Conservation (phyloP, 2,888 invertebrate genomes). For the Lamellibrachia columna region DNA sequence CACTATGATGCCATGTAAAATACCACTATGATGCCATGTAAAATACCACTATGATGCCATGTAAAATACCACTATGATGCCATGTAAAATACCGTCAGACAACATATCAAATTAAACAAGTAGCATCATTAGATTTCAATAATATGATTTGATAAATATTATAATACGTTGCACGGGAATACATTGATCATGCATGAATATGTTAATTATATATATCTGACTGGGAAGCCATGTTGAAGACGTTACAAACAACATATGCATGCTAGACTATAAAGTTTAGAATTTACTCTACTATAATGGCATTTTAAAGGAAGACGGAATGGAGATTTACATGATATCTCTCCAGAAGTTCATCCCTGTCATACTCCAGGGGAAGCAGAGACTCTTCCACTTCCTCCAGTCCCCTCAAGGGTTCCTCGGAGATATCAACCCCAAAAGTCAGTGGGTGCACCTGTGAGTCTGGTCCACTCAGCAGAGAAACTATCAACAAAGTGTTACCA, state of each 20-base stretch:
- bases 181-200: no score
- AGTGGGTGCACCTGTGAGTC: neutral
- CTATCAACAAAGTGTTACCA: neutral
- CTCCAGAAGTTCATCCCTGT: conserved; percentile 59
- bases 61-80: neutral
- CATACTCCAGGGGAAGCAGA: conserved; percentile 47
- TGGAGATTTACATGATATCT: conserved; percentile 57
- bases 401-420: conserved; percentile 41
- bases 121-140: neutral
- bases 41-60: neutral
- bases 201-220: no score
- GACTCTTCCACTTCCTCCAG: conserved; percentile 54
- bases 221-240: no score
- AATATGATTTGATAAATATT: no score
- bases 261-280: neutral
- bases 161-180: no score
- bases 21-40: no score
- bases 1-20: no score
- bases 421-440: neutral
- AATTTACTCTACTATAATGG: neutral
- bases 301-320: neutral
- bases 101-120: neutral
- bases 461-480: neutral
- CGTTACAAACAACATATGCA: no score
- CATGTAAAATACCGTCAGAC: neutral